Evolutionary conservation across 2,113 vertebrate genomes (phyloP).

Genomic region (Nymphicus hollandicus): DNA sequence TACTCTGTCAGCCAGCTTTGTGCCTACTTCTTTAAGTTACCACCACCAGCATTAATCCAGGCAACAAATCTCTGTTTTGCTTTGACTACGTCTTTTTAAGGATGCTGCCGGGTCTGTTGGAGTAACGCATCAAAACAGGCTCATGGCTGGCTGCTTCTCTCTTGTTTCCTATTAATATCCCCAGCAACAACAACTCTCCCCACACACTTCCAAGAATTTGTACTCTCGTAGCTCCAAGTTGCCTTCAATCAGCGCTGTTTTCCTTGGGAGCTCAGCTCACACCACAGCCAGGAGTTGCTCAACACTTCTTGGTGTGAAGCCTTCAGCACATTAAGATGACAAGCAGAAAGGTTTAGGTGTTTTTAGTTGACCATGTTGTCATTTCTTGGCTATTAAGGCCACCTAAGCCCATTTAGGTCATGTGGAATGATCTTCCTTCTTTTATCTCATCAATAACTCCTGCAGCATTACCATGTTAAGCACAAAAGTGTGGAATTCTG

Average conservation of each 20-base stretch:
- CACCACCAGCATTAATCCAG: background rate
- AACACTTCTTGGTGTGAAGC: background rate
- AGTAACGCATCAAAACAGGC: background rate
- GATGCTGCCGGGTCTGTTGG: background rate
- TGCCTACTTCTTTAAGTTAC: background rate
- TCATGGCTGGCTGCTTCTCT: background rate
- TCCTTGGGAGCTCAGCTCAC: background rate
- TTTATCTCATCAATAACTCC: background rate
- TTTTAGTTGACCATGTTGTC: background rate
- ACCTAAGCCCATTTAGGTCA: background rate
- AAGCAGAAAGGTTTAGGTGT: background rate
- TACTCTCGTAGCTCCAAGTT: background rate
- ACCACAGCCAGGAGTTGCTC: constrained; percentile 22
- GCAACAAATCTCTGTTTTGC: background rate
- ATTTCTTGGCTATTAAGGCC: background rate
- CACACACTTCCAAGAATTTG: background rate
- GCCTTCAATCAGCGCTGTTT: background rate
- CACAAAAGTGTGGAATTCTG: background rate
- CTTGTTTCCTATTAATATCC: background rate
- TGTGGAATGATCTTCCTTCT: background rate
- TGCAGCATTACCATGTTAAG: background rate
- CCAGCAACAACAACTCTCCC: background rate
- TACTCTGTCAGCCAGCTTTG: background rate
- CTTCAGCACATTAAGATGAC: background rate
- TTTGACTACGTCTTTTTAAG: background rate